Base-by-base conservation (phyloP, 2,888 invertebrate species). In the Campoletis raptor region DNA sequence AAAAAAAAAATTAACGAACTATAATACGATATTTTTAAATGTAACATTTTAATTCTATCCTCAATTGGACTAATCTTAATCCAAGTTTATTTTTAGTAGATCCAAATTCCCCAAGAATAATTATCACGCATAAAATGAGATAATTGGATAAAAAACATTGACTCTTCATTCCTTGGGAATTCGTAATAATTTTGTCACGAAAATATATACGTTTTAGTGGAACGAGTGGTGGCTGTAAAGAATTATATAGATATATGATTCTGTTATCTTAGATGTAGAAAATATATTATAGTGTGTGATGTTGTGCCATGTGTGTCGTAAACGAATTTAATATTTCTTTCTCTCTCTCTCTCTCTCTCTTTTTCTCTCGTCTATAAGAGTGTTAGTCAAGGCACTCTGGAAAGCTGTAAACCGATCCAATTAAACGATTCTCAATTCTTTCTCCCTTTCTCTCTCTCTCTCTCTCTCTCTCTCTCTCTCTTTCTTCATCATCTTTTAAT, bases 381-480 rank as follows among this genome's bases (percentile, higher is more conserved):
- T 78, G 83, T 86, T 80, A 45, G 89, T 88, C 87, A 87, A 88
- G 83, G 86, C 81, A 74, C 66, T 81, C 88, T 84, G 85, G 86
- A 81, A 83, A 78, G 91, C 86, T 92, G 92, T 93, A 93, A 93
- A 92, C 89, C 90, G 91, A 92, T 91, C 90, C 92, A 91, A 92
- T 92, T 92, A 92, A 92, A 90, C 88, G 89, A 83, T 87, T 83
- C 78, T 72, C 72, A 45, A 66, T 45, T 72, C 70, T 40, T 45
- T n/a, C 70, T 9, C 67, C 12, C 69, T 6, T 18, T 15, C 24
- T 24, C 24, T n/a, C 30, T 66, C 57, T 37, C 42, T 54, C 24
- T 64, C 42, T 61, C 66, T 42, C 10, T 18, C 12, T 40, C n/a
- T 72, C 24, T 54, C 18, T 57, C 54, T 66, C 57, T 64, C 45